phyloP scores from a whole-genome alignment of 2,113 vertebrate species.

The Tetraodon nigroviridis region DNA sequence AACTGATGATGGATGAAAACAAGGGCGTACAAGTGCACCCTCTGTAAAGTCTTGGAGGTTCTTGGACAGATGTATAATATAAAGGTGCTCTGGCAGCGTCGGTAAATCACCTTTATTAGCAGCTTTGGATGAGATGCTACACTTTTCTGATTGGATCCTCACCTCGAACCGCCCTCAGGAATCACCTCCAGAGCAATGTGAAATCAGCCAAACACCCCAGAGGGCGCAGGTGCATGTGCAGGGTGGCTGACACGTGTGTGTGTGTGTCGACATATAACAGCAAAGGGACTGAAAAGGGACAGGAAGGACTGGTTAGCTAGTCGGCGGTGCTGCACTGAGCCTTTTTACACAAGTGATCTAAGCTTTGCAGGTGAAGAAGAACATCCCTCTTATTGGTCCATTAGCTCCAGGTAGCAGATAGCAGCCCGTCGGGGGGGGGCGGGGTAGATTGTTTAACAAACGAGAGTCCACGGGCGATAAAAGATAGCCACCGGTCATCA shows the following conservation, averaged over 20 bases:
- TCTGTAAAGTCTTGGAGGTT: background rate
- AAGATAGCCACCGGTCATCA: background rate
- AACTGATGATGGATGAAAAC: background rate
- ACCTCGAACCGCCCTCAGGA: constrained; percentile 21
- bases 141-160: constrained; percentile 2
- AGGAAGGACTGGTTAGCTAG: no score
- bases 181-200: constrained; percentile 17
- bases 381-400: constrained; percentile 34
- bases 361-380: constrained; percentile 16
- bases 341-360: constrained; percentile 35
- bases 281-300: no score
- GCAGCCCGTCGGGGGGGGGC: constrained; percentile 23
- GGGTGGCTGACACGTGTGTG: no score
- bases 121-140: background rate
- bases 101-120: constrained; percentile 3
- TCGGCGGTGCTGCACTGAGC: constrained; percentile 7
- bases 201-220: constrained; percentile 18
- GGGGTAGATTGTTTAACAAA: constrained; percentile 2
- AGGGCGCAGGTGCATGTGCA: no score
- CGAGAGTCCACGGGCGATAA: background rate
- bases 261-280: no score
- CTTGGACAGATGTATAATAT: background rate
- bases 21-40: background rate
- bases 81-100: background rate
- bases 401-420: constrained; percentile 9